Evolutionary conservation across 2,888 invertebrate genomes (phyloP), one percentile per base, ranked within the genome.

Genomic region (Hoplodrina ambigua): DNA sequence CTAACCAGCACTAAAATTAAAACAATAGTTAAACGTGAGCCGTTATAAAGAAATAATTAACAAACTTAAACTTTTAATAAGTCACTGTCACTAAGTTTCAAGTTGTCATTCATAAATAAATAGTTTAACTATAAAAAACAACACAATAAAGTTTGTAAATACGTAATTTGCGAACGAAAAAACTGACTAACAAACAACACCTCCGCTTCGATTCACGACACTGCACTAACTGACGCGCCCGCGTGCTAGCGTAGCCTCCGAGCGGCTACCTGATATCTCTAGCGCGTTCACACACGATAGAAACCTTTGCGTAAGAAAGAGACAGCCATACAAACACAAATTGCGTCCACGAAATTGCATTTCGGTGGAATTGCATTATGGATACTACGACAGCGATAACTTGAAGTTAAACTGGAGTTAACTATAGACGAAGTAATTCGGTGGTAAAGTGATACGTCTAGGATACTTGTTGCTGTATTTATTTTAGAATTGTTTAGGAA

Each of bases 141-240:
- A 90, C 90, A 91, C 91, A 86, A 84, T 87, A 91, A 94, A 95
- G 94, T 95, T 95, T 94, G 92, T 94, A 93, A 94, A 94, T 94
- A 94, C 94, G 93, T 89, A 90, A 90, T 87, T 88, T 73, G 57
- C 77, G 73, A 86, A 86, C 81, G 82, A 70, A 81, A n/a, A 85
- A 85, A 69, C 37, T 59, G 62, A 66, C 8, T 56, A 75, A 88
- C 89, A 72, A 72, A 68, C 84, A 60, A 72, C 85, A 86, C 92
- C 85, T 86, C 88, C 82, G 63, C 41, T 72, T 75, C 69, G 67
- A 78, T 57, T 70, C 82, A 89, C 87, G 84, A 84, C 90, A 91
- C 91, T 91, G 90, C 91, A 93, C 89, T 86, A 83, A 92, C 91
- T 90, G 87, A 50, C 75, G 67, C 70, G 54, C 64, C 68, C 72